A percentile compares a stretch with the other conserved stretches of the same genome.
These are phyloP conservation scores for Oenanthe melanoleuca DNA, from an alignment of 2,113 vertebrate genomes.

Conservation along the genomic window DNA sequence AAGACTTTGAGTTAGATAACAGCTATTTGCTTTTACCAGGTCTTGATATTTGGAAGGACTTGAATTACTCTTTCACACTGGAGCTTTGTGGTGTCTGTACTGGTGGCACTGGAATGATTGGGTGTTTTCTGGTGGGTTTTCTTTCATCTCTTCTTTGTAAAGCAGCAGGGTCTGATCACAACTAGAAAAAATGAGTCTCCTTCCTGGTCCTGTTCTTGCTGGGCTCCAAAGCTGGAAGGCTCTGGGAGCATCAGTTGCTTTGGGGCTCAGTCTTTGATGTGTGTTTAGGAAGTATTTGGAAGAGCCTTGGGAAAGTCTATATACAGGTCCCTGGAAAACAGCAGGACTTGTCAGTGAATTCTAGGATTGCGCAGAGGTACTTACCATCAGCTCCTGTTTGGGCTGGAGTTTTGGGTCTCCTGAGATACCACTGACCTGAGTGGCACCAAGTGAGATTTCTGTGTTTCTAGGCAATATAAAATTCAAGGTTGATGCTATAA, in stretches of 20 bases:
- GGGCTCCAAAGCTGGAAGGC: background rate
- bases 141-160: background rate
- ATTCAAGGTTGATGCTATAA: background rate
- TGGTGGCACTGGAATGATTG: background rate
- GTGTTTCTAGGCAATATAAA: background rate
- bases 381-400: fast-evolving
- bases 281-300: background rate
- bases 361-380: background rate
- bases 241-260: background rate
- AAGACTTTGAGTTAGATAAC: background rate
- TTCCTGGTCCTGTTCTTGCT: background rate
- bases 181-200: background rate
- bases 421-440: background rate
- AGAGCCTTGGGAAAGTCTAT: background rate
- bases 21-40: background rate
- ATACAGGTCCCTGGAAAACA: background rate
- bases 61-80: background rate
- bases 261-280: background rate
- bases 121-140: background rate
- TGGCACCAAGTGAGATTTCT: background rate
- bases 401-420: background rate
- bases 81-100: background rate
- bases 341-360: background rate
- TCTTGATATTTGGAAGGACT: background rate
- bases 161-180: background rate